Conservation (phyloP, 1,140 invertebrate genomes). For the Papilio aristodemus region DNA sequence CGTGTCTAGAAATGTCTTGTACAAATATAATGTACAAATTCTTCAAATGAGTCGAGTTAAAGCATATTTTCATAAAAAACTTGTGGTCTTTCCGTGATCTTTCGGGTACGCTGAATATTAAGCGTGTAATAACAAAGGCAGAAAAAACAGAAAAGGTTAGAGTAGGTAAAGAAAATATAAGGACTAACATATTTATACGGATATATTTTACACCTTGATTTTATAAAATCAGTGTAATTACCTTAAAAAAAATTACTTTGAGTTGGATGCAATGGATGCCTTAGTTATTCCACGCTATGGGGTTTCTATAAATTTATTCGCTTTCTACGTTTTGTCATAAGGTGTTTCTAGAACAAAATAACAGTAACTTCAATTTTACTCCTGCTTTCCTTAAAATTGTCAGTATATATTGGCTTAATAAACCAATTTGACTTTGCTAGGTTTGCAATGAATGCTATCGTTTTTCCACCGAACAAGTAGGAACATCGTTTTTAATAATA, state of each 20-base stretch:
- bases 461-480: too few species aligned
- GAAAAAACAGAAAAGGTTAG: background rate
- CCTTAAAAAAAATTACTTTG: background rate
- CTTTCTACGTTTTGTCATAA: background rate
- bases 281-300: background rate
- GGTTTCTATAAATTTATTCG: background rate
- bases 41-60: too few species aligned
- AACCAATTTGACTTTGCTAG: conserved; percentile 20
- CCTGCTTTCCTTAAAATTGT: too few species aligned
- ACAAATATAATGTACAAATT: too few species aligned
- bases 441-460: background rate
- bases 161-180: background rate
- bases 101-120: background rate
- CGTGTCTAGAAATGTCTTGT: too few species aligned
- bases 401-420: conserved; percentile 4
- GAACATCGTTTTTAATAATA: too few species aligned
- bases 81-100: too few species aligned
- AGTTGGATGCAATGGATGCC: background rate
- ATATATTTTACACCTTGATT: background rate
- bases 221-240: background rate
- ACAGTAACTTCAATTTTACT: too few species aligned
- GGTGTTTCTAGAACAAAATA: too few species aligned
- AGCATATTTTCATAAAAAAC: too few species aligned
- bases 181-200: conserved; percentile 2
- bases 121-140: conserved; percentile 9